phyloP scores from a whole-genome alignment of 2,888 invertebrate species.

The Xestia c-nigrum region DNA sequence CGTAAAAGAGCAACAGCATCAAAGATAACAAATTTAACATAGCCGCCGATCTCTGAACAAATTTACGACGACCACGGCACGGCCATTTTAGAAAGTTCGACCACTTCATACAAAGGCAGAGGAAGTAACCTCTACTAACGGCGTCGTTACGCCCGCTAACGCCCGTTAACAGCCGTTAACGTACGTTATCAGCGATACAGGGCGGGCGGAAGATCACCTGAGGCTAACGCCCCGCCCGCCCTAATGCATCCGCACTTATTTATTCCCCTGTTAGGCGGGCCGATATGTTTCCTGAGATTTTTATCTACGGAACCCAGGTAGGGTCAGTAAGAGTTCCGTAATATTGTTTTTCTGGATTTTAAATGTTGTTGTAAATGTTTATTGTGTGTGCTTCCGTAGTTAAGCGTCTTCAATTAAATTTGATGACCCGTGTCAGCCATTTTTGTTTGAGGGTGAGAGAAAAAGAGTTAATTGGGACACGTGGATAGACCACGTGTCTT shows the following conservation, averaged over 20 bases:
- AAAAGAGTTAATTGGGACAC: slow-evolving; percentile 22
- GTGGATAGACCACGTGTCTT: not conserved
- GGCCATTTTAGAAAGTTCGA: slow-evolving; percentile 64
- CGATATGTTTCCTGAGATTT: slow-evolving; percentile 87
- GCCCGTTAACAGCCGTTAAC: slow-evolving; percentile 81
- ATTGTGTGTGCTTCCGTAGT: slow-evolving; percentile 53
- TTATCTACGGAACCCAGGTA: slow-evolving; percentile 71
- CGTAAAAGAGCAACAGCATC: slow-evolving; percentile 27
- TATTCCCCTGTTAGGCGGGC: slow-evolving; percentile 79
- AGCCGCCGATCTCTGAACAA: slow-evolving; percentile 70
- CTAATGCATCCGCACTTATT: slow-evolving; percentile 90
- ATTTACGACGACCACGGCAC: slow-evolving; percentile 71
- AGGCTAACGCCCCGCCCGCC: slow-evolving; percentile 84
- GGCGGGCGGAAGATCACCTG: slow-evolving; percentile 87
- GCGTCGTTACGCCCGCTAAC: slow-evolving; percentile 87
- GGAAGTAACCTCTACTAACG: slow-evolving; percentile 88
- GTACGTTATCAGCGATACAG: slow-evolving; percentile 87
- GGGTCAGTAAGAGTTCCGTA: slow-evolving; percentile 35
- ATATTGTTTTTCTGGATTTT: slow-evolving; percentile 70
- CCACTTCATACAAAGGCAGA: slow-evolving; percentile 80
- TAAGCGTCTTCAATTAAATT: slow-evolving; percentile 64
- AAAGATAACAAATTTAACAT: slow-evolving; percentile 63
- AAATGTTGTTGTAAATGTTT: slow-evolving; percentile 67
- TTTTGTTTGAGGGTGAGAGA: slow-evolving; percentile 36
- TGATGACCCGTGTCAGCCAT: slow-evolving; percentile 34